A percentile compares a stretch with the other conserved stretches of the same genome.
Conservation (phyloP, 2,113 vertebrate species). For the Eudyptes chrysolophus region DNA sequence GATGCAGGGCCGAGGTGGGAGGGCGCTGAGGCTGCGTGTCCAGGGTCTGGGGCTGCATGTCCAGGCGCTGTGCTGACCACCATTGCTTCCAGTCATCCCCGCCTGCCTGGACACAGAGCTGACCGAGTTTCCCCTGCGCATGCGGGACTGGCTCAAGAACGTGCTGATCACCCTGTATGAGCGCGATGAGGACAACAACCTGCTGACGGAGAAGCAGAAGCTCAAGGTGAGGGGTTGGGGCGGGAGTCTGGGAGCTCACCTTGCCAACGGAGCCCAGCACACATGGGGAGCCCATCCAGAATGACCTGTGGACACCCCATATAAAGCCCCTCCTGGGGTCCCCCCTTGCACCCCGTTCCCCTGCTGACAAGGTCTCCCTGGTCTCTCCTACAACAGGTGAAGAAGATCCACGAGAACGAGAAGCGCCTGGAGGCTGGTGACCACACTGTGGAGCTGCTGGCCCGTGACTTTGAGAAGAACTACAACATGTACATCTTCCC, state of each 20-base stretch:
- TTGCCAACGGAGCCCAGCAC: neutral
- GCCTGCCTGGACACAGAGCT: slow-evolving; percentile 91
- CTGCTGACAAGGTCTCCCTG: neutral
- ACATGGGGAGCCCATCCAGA: neutral
- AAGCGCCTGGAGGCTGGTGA: slow-evolving; percentile 93
- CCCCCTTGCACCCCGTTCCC: neutral
- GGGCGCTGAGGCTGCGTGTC: neutral
- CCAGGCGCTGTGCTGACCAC: neutral
- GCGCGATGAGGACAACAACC: slow-evolving; percentile 92
- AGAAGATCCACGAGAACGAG: slow-evolving; percentile 97
- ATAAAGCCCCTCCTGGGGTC: neutral
- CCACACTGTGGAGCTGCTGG: slow-evolving; percentile 93
- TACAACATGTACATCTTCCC: slow-evolving; percentile 99
- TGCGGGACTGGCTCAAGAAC: slow-evolving; percentile 99
- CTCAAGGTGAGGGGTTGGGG: slow-evolving; percentile 80
- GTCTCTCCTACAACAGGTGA: slow-evolving; percentile 77
- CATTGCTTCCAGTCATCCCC: slow-evolving; percentile 79
- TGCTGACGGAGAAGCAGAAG: slow-evolving; percentile 98
- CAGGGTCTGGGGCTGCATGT: neutral
- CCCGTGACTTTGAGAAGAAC: slow-evolving; percentile 97
- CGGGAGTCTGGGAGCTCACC: neutral
- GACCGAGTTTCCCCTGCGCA: slow-evolving; percentile 94
- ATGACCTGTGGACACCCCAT: neutral
- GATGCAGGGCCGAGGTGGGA: neutral
- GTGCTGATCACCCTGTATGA: slow-evolving; percentile 95